Evolutionary conservation across 2,113 vertebrate species (phyloP).

Genomic region (Scortum barcoo): DNA sequence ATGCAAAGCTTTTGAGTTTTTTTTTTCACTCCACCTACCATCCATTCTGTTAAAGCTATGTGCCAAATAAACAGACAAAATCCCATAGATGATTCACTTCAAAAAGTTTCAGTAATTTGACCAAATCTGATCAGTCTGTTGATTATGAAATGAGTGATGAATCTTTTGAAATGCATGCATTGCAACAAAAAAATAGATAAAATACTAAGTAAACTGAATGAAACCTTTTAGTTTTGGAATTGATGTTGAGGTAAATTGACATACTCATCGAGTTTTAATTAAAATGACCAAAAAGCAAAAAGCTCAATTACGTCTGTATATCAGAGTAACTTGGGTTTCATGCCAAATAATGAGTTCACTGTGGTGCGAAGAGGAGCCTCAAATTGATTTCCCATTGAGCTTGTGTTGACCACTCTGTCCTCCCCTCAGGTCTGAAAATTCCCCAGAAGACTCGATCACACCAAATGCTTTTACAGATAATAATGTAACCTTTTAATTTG

Average conservation of each 20-base stretch:
- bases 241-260: neutral
- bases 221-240: neutral
- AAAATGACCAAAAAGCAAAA: neutral
- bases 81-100: neutral
- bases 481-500: neutral
- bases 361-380: slow-evolving; percentile 12
- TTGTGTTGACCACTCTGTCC: neutral
- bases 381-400: slow-evolving; percentile 27
- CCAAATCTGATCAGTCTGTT: neutral
- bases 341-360: slow-evolving; percentile 26
- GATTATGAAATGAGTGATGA: neutral
- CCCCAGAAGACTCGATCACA: slow-evolving; percentile 26
- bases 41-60: slow-evolving; percentile 2
- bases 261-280: neutral
- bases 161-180: neutral
- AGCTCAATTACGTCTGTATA: neutral
- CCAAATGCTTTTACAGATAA: slow-evolving; percentile 35
- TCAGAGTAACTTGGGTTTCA: slow-evolving; percentile 5
- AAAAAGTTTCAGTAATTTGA: slow-evolving; percentile 17
- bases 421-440: slow-evolving; percentile 27
- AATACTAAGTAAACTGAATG: neutral
- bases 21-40: slow-evolving; percentile 23
- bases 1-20: slow-evolving; percentile 3
- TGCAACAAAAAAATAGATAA: neutral
- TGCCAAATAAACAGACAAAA: slow-evolving; percentile 13